These are phyloP conservation scores for Mungos mungo DNA, from an alignment of 2,113 vertebrate genomes.

Conservation along the genomic window DNA sequence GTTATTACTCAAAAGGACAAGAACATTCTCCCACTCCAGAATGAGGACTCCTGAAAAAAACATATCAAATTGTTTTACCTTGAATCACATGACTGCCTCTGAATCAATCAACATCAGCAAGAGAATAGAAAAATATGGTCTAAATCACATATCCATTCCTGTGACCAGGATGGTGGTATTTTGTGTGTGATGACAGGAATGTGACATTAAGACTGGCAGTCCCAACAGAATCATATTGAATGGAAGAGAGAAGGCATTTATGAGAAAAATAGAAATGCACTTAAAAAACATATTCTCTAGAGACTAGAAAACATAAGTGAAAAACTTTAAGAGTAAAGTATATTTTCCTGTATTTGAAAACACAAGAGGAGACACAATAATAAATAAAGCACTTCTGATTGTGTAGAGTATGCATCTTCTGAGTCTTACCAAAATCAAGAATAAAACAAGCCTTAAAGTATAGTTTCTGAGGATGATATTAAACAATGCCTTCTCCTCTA, in stretches of 20 bases:
- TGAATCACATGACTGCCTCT: not conserved
- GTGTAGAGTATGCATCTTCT: not conserved
- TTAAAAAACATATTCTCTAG: not conserved
- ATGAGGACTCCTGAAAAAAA: not conserved
- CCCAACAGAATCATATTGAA: not conserved
- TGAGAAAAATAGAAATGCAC: not conserved
- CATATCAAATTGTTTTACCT: not conserved
- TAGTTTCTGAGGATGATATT: not conserved
- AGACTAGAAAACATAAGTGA: not conserved
- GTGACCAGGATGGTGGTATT: not conserved
- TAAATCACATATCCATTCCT: not conserved
- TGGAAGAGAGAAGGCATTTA: not conserved
- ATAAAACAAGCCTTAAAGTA: not conserved
- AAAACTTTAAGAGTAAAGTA: not conserved
- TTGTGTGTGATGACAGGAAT: not conserved
- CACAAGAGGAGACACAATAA: not conserved
- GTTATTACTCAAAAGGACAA: not conserved
- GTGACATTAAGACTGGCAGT: too few relatives aligned
- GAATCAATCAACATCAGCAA: not conserved
- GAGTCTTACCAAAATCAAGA: not conserved
- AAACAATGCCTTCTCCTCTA: not conserved
- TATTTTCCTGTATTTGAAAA: constrained; percentile 16
- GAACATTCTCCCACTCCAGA: not conserved
- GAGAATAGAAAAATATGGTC: not conserved
- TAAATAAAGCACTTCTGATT: not conserved